Base-by-base conservation (phyloP, 2,888 invertebrate species). In the Macaria liturata region DNA sequence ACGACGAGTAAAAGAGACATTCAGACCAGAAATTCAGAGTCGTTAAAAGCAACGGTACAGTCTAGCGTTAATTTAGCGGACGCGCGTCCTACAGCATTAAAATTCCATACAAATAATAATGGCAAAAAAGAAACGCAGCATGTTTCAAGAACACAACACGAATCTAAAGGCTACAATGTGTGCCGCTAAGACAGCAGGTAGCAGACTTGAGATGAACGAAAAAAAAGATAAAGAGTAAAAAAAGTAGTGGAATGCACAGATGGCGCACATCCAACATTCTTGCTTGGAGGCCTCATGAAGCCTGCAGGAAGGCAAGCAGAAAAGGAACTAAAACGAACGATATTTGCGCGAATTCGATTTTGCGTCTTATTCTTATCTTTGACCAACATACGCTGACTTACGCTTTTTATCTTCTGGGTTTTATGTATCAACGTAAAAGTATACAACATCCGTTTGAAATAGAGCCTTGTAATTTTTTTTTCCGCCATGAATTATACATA, bases 241-340 rank as follows among this genome's bases (percentile, higher is more conserved):
- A 87, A 81, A 74, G 66, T 69, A 68, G 68, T 75, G 88, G 90
- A 91, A 91, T 91, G 88, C 85, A 83, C 91, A 91, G 87, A 90
- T 91, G 91, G 86, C 78, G 83, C 78, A 77, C 84, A 79, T 87
- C 85, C 84, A 83, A 86, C 85, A 86, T 89, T 87, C 87, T 75
- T 65, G 73, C 68, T 69, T 67, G 71, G 67, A 66, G 66, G 70
- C 70, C 69, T 69, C 59, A n/a, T n/a, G n/a, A 72, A 76, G 34
- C 34, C 34, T 6, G 34, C 72, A 79, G 76, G 72, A 77, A 76
- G 68, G 56, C 67, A 62, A 54, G 52, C 54, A 61, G 54, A 67
- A 70, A 61, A 67, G 57, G 62, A 62, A 65, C 57, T 59, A 49
- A 49, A 46, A 53, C 57, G 32, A 51, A 55, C 56, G 40, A 43